These are phyloP conservation scores for Ditula angustiorana DNA, from an alignment of 2,888 invertebrate species.

Conservation along the genomic window DNA sequence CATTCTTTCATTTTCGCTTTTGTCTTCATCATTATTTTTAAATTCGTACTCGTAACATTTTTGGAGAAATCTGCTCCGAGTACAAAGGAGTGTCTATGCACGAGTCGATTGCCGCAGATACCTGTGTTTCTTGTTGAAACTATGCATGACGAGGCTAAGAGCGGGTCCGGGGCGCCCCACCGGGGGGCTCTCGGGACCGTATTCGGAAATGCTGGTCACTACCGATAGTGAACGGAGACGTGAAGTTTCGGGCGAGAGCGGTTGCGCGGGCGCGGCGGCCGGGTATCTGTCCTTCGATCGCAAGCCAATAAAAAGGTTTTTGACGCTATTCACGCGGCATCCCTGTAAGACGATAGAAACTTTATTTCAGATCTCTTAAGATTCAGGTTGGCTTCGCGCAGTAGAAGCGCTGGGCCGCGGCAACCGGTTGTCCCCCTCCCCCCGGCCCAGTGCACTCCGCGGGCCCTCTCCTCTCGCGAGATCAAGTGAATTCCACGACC, in stretches of 20 bases:
- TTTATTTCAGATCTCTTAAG: slow-evolving; percentile 47
- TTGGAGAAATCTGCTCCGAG: too few species aligned
- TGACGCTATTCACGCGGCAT: slow-evolving; percentile 52
- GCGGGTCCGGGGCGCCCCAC: slow-evolving; percentile 12
- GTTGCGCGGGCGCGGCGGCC: slow-evolving; percentile 29
- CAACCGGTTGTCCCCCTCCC: slow-evolving; percentile 57
- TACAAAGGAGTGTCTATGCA: too few species aligned
- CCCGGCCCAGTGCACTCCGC: slow-evolving; percentile 41
- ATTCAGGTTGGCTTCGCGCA: slow-evolving; percentile 44
- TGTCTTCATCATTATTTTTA: not conserved
- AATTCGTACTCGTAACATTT: not conserved
- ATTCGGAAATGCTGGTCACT: slow-evolving; percentile 18
- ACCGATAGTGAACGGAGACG: slow-evolving; percentile 27
- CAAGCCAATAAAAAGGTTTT: slow-evolving; percentile 68
- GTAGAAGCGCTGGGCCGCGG: slow-evolving; percentile 41
- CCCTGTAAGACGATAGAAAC: slow-evolving; percentile 38
- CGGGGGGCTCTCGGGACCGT: slow-evolving; percentile 17
- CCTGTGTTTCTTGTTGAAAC: too few species aligned
- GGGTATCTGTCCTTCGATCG: slow-evolving; percentile 58
- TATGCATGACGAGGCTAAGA: not conserved
- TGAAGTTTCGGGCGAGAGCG: slow-evolving; percentile 30
- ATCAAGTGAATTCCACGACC: slow-evolving; percentile 54
- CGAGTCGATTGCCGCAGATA: too few species aligned
- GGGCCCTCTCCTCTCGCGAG: slow-evolving; percentile 45
- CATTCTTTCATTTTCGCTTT: not conserved